Percentiles rank a stretch among this genome's conserved stretches.
Evolutionary conservation across 1,140 invertebrate species (phyloP).

Genomic region (Rhopalosiphum maidis): DNA sequence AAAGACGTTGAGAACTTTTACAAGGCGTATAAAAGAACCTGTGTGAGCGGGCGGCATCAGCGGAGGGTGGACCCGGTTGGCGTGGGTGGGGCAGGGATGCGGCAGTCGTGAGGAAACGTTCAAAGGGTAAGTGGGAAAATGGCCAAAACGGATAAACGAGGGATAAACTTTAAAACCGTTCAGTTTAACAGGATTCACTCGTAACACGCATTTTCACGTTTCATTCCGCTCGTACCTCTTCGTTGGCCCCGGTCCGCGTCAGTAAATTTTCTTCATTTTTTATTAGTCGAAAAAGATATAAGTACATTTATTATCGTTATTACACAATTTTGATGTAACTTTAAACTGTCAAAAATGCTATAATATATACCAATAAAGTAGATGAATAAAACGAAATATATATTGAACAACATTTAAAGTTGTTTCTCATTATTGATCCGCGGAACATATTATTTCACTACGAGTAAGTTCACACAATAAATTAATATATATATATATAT

Average conservation of each 20-base stretch:
- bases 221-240: background rate
- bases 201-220: conserved; percentile 4
- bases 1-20: conserved; percentile 55
- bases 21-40: conserved; percentile 49
- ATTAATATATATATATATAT: background rate
- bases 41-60: background rate
- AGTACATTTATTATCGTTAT: background rate
- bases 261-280: background rate
- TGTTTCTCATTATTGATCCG: background rate
- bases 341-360: background rate
- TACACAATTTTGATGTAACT: background rate
- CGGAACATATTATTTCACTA: background rate
- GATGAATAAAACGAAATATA: background rate
- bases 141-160: conserved; percentile 47
- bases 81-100: background rate
- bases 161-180: conserved; percentile 56
- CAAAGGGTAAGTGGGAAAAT: conserved; percentile 47
- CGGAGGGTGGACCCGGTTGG: background rate
- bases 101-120: background rate
- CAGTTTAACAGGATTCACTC: conserved; percentile 46
- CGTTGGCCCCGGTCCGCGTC: background rate
- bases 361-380: background rate
- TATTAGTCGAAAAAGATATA: background rate
- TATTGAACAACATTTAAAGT: background rate
- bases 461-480: background rate